phyloP scores from a whole-genome alignment of 1,140 invertebrate genomes.

The Idris sp. region DNA sequence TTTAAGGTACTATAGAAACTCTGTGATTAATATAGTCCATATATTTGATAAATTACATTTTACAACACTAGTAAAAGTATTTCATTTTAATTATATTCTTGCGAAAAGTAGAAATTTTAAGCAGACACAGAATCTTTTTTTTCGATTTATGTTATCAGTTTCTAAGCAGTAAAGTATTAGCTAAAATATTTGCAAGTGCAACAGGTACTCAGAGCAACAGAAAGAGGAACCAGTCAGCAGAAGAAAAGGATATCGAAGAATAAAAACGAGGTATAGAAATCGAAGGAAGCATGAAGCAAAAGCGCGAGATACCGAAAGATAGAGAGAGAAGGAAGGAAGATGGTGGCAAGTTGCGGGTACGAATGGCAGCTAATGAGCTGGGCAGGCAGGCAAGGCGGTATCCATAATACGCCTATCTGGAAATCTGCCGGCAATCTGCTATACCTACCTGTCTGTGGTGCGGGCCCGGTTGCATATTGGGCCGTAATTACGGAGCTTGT shows the following conservation, averaged over 20 bases:
- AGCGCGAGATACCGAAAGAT: constrained; percentile 44
- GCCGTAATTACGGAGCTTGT: constrained; percentile 68
- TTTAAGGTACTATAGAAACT: no score
- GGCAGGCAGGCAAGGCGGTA: constrained; percentile 64
- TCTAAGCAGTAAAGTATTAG: constrained; percentile 5
- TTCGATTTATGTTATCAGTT: no score
- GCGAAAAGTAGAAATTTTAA: no score
- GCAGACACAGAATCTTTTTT: no score
- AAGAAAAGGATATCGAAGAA: constrained; percentile 27
- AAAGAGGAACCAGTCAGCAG: constrained; percentile 10
- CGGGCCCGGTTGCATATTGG: constrained; percentile 70
- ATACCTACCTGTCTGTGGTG: constrained; percentile 56
- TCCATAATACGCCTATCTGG: constrained; percentile 73
- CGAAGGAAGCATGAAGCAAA: constrained; percentile 36
- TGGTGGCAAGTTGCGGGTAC: constrained; percentile 49
- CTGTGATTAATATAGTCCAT: no score
- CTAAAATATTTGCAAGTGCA: background rate
- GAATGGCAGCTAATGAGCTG: constrained; percentile 53
- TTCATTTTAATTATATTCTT: no score
- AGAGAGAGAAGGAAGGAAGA: constrained; percentile 50
- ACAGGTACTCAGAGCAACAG: constrained; percentile 24
- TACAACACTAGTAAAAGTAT: no score
- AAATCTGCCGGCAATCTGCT: constrained; percentile 69
- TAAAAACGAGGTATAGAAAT: constrained; percentile 44
- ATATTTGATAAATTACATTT: no score